These are phyloP conservation scores for Dendrolimus kikuchii DNA, from an alignment of 1,140 invertebrate genomes.

Conservation along the genomic window DNA sequence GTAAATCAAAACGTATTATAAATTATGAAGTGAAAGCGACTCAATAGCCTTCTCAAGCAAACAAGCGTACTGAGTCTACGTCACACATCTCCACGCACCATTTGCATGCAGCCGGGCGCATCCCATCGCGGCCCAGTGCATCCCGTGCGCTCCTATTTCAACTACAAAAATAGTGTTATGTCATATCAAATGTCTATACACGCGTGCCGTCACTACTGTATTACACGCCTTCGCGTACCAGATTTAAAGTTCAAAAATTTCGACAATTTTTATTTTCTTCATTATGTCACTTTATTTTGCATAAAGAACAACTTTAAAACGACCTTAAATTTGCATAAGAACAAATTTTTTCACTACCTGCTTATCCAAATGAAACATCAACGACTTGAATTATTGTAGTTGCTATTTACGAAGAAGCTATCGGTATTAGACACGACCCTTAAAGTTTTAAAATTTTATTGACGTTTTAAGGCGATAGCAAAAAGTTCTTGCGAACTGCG, in stretches of 20 bases:
- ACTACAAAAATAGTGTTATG: conserved; percentile 64
- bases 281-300: too few species aligned
- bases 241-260: background rate
- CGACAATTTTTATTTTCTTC: too few species aligned
- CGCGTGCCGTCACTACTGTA: conserved; percentile 15
- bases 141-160: conserved; percentile 16
- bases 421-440: conserved; percentile 31
- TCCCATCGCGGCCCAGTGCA: conserved; percentile 39
- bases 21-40: too few species aligned
- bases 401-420: background rate
- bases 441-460: conserved; percentile 52
- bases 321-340: conserved; percentile 1
- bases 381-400: background rate
- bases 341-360: background rate
- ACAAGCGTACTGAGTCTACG: conserved; percentile 31
- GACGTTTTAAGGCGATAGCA: conserved; percentile 36
- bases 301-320: background rate
- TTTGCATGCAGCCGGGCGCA: conserved; percentile 62
- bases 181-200: conserved; percentile 61
- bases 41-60: conserved; percentile 10
- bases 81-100: conserved; percentile 66
- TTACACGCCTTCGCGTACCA: background rate
- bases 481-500: conserved; percentile 36
- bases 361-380: background rate
- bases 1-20: too few species aligned